Percentiles rank a stretch among this genome's conserved stretches.
phyloP scores from a whole-genome alignment of 2,888 invertebrate genomes.

The Parapristionchus giblindavisi region DNA sequence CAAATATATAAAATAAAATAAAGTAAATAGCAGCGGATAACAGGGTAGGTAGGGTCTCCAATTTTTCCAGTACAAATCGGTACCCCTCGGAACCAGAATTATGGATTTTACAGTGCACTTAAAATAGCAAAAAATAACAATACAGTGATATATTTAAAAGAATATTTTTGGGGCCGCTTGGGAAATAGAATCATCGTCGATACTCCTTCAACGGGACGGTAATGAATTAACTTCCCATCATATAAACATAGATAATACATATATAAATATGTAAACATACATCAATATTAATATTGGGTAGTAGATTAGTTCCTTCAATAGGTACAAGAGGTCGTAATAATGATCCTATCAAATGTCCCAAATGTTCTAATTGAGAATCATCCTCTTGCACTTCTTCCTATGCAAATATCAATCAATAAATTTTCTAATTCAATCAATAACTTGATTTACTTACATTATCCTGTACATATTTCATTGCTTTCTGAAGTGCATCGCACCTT shows the following conservation, averaged over 20 bases:
- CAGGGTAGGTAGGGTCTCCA: too few species aligned
- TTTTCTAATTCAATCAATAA: not conserved
- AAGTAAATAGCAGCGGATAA: too few species aligned
- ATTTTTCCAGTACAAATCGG: too few species aligned
- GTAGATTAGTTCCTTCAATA: not conserved
- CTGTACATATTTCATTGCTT: conserved; percentile 24
- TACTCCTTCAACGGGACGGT: too few species aligned
- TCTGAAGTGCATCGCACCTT: conserved; percentile 16
- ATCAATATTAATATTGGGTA: conserved; percentile 23
- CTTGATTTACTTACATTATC: conserved; percentile 18
- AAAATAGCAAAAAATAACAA: not conserved
- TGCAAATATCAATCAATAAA: not conserved
- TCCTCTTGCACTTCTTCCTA: conserved; percentile 35
- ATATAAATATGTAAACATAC: not conserved
- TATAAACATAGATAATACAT: too few species aligned
- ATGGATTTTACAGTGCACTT: too few species aligned
- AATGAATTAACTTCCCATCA: too few species aligned
- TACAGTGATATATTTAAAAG: not conserved
- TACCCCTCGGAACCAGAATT: too few species aligned
- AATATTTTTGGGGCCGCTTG: not conserved
- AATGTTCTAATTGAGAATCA: conserved; percentile 7
- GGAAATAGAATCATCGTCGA: not conserved
- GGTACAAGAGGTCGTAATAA: conserved; percentile 18
- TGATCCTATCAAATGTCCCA: conserved; percentile 18
- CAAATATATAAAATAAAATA: not conserved